Evolutionary conservation across 2,797 vertebrate genomes (phyloP).

Genomic region (Periparus ater): DNA sequence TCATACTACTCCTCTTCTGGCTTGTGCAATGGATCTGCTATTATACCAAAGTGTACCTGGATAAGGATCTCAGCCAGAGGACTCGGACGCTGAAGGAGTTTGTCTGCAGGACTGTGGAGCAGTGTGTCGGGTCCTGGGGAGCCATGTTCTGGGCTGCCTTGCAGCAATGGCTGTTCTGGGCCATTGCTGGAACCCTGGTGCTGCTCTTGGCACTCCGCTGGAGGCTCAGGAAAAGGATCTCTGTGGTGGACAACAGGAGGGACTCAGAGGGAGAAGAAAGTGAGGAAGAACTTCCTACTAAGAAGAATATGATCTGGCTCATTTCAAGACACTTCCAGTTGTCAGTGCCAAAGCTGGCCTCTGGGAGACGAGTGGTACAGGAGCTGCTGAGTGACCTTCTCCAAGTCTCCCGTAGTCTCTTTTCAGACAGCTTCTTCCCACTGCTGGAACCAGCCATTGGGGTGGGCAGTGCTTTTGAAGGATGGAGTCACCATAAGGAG

Average conservation of each 20-base stretch:
- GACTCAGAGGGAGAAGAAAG: not conserved
- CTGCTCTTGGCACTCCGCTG: not conserved
- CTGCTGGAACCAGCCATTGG: not conserved
- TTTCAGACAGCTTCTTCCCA: not conserved
- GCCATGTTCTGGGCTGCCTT: fast-evolving
- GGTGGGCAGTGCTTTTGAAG: not conserved
- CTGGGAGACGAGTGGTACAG: not conserved
- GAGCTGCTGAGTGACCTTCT: not conserved
- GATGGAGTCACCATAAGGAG: not conserved
- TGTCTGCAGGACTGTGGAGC: fast-evolving
- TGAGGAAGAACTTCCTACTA: not conserved
- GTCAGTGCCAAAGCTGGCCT: not conserved
- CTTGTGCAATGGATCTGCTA: not conserved
- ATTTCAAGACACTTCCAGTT: not conserved
- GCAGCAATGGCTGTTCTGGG: not conserved
- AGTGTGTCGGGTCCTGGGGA: fast-evolving
- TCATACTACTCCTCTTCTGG: not conserved
- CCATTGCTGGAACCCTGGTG: fast-evolving
- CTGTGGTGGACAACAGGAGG: fast-evolving
- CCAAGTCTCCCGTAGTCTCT: fast-evolving
- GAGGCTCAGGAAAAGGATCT: not conserved
- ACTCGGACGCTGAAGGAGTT: not conserved
- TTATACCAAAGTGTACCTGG: not conserved
- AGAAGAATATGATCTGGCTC: not conserved
- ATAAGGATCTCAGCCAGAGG: not conserved